Evolutionary conservation across 2,888 invertebrate genomes (phyloP).

Genomic region (Eupithecia insigniata): DNA sequence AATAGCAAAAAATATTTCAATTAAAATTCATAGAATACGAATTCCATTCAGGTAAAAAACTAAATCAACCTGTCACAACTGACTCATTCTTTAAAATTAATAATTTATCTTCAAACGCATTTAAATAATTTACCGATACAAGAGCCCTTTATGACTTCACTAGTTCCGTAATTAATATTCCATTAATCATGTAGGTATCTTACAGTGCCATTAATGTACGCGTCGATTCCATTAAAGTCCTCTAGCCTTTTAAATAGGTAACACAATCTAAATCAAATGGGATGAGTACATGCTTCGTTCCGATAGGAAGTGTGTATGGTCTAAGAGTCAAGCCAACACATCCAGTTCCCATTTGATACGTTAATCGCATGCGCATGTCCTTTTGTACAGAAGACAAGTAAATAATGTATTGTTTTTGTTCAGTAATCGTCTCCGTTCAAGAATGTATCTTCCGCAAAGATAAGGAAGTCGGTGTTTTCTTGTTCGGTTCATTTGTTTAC

Average conservation of each 20-base stretch:
- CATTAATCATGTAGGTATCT: background rate
- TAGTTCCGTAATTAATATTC: conserved; percentile 3
- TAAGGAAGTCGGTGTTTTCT: conserved; percentile 63
- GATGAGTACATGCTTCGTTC: background rate
- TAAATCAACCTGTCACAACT: background rate
- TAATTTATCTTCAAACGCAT: background rate
- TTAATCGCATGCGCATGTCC: conserved; percentile 29
- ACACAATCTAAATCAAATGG: background rate
- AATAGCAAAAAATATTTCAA: background rate
- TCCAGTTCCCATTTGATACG: conserved; percentile 19
- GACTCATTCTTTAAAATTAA: conserved; percentile 4
- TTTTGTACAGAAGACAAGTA: conserved; percentile 19
- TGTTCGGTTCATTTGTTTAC: conserved; percentile 54
- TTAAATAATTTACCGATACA: background rate
- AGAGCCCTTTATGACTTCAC: background rate
- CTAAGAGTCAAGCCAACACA: conserved; percentile 17
- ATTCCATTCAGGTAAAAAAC: background rate
- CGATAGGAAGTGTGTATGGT: background rate
- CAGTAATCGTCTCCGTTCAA: conserved; percentile 51
- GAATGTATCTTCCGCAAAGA: conserved; percentile 65
- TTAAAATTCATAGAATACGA: conserved; percentile 18
- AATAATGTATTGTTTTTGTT: conserved; percentile 36
- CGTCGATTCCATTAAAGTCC: background rate
- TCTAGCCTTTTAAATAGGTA: background rate
- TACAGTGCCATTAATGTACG: background rate